A percentile compares a stretch with the other conserved stretches of the same genome.
Conservation (phyloP, 2,888 invertebrate species). For the Cyaniris semiargus region DNA sequence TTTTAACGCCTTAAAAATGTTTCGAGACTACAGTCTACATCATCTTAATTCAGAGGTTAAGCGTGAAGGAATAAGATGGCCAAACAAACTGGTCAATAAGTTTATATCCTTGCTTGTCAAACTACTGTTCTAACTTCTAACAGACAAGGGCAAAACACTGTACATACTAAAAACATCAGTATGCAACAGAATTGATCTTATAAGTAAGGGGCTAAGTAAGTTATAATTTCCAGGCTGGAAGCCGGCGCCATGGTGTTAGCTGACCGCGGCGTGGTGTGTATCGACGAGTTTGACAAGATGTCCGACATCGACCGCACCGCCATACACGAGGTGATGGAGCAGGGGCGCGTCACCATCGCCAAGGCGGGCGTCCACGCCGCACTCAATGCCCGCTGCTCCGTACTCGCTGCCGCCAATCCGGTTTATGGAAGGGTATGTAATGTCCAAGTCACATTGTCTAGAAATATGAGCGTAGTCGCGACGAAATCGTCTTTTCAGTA, state of each 20-base stretch:
- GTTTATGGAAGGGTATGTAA: conserved; percentile 91
- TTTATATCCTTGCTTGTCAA: no score
- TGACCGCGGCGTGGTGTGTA: conserved; percentile 98
- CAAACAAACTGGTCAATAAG: no score
- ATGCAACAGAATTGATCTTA: no score
- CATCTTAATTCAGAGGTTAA: no score
- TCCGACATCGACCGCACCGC: conserved; percentile 99
- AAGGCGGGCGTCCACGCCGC: conserved; percentile 99
- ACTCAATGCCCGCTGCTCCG: conserved; percentile 97
- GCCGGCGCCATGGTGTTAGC: conserved; percentile 99
- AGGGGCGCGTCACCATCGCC: conserved; percentile 97
- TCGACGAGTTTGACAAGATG: conserved; percentile 99
- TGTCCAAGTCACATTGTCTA: background rate
- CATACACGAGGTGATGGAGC: conserved; percentile 99
- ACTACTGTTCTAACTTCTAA: no score
- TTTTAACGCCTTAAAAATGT: no score
- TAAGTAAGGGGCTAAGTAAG: no score
- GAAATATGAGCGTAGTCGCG: background rate
- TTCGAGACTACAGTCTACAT: no score
- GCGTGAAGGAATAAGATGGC: no score
- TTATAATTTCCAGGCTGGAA: conserved; percentile 83
- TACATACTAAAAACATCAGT: no score
- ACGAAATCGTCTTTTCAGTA: no score
- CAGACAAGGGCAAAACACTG: no score
- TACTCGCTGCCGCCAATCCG: conserved; percentile 99